A percentile compares a stretch with the other conserved stretches of the same genome.
Evolutionary conservation across 2,888 invertebrate genomes (phyloP).

Genomic region (Tipula unca): DNA sequence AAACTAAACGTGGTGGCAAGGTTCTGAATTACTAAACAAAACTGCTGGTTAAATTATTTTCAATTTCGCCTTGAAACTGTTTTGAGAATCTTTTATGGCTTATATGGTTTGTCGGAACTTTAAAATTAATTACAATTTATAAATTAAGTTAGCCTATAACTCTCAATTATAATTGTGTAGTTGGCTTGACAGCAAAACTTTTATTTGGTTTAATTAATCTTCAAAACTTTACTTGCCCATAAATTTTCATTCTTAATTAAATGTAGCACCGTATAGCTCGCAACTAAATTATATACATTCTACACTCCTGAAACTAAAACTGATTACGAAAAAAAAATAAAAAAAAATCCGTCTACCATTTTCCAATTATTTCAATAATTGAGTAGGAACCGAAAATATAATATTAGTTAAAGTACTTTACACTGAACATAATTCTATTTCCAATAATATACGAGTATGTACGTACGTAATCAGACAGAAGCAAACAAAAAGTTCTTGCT

Average conservation of each 20-base stretch:
- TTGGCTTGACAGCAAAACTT: too few species aligned
- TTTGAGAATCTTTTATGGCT: too few species aligned
- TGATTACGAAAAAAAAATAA: not conserved
- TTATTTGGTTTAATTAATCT: too few species aligned
- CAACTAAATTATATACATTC: not conserved
- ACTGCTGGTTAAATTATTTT: too few species aligned
- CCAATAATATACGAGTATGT: not conserved
- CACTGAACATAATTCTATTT: not conserved
- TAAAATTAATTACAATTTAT: too few species aligned
- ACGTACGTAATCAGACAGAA: not conserved
- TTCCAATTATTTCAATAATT: not conserved
- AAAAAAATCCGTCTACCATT: not conserved
- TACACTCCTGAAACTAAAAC: not conserved
- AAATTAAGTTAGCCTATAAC: too few species aligned
- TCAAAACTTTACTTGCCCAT: not conserved
- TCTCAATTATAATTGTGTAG: too few species aligned
- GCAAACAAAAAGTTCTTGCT: not conserved
- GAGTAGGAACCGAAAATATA: not conserved
- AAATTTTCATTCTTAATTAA: not conserved
- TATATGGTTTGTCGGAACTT: too few species aligned
- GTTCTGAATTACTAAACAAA: too few species aligned
- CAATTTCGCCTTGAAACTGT: too few species aligned
- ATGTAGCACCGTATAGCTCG: not conserved
- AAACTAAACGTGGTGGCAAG: too few species aligned
- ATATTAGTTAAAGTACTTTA: not conserved